These are phyloP conservation scores for Trissolcus japonicus DNA, from an alignment of 2,888 invertebrate species.

Conservation along the genomic window DNA sequence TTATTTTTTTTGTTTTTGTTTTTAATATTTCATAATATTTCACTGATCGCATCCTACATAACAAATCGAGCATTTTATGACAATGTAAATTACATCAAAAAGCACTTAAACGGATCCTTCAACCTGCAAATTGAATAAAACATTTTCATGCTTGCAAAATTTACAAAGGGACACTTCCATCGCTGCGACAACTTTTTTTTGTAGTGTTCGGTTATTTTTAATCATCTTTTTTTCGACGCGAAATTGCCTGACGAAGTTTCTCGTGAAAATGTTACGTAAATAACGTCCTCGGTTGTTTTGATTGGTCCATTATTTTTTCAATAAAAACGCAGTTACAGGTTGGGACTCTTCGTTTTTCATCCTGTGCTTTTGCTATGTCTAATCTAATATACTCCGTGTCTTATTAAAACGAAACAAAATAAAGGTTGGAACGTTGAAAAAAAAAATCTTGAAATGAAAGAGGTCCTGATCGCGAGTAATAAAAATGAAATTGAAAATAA, in stretches of 20 bases:
- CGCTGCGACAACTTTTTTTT: constrained; percentile 3
- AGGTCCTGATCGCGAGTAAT: too few species aligned
- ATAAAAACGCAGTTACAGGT: not conserved
- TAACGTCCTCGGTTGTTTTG: constrained; percentile 14
- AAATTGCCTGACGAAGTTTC: constrained; percentile 39
- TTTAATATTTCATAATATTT: too few species aligned
- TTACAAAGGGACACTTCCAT: constrained; percentile 26
- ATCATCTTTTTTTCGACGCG: constrained; percentile 16
- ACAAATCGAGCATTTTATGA: too few species aligned
- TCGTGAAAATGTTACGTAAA: constrained; percentile 20
- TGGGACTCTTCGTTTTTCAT: too few species aligned
- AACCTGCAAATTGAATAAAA: constrained; percentile 32
- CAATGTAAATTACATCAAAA: constrained; percentile 37
- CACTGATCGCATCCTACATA: too few species aligned
- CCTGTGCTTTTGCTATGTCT: too few species aligned
- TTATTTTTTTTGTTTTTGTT: too few species aligned
- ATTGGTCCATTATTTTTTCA: constrained; percentile 5
- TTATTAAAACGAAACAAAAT: too few species aligned
- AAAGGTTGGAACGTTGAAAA: too few species aligned
- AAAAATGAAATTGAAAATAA: too few species aligned
- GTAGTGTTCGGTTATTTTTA: constrained; percentile 13
- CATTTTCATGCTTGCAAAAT: constrained; percentile 7
- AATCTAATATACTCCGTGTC: too few species aligned
- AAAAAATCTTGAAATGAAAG: too few species aligned
- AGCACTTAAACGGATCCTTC: constrained; percentile 38